phyloP scores from a whole-genome alignment of 2,113 vertebrate genomes.

The Tetraodon nigroviridis region DNA sequence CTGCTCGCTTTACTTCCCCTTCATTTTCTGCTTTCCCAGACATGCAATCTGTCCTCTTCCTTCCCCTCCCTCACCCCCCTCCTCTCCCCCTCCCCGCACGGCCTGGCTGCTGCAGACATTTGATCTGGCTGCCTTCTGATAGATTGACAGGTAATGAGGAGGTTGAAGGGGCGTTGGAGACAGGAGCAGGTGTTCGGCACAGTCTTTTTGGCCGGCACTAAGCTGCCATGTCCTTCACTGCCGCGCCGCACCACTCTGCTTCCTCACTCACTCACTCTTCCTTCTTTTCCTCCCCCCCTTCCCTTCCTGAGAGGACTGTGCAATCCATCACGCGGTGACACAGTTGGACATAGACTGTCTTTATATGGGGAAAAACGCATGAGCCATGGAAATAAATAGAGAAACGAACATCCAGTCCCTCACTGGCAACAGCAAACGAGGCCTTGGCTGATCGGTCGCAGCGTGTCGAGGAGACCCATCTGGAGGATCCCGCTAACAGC shows the following conservation, averaged over 20 bases:
- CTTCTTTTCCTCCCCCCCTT: slow-evolving; percentile 28
- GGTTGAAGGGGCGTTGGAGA: slow-evolving; percentile 73
- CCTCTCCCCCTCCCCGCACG: slow-evolving; percentile 41
- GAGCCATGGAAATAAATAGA: slow-evolving; percentile 65
- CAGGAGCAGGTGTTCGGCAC: slow-evolving; percentile 76
- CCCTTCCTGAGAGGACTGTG: slow-evolving; percentile 60
- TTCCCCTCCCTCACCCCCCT: not conserved
- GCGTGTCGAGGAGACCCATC: slow-evolving; percentile 53
- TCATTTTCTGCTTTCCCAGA: slow-evolving; percentile 58
- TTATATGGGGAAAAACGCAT: slow-evolving; percentile 66
- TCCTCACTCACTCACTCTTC: slow-evolving; percentile 40
- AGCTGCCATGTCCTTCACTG: slow-evolving; percentile 75
- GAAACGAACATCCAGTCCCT: slow-evolving; percentile 58
- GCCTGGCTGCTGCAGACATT: slow-evolving; percentile 68
- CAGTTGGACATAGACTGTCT: slow-evolving; percentile 65
- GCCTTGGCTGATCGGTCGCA: slow-evolving; percentile 63
- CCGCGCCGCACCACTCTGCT: slow-evolving; percentile 57
- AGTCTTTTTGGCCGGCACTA: slow-evolving; percentile 72
- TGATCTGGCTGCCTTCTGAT: slow-evolving; percentile 73
- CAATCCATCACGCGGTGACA: slow-evolving; percentile 69
- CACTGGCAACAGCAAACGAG: slow-evolving; percentile 56
- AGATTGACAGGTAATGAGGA: slow-evolving; percentile 77
- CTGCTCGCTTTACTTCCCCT: slow-evolving; percentile 54
- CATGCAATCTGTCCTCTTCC: slow-evolving; percentile 59
- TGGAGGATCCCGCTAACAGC: slow-evolving; percentile 37